Evolutionary conservation across 2,797 vertebrate species (phyloP), one percentile per base, ranked within the genome.

Genomic region (Aythya fuligula): DNA sequence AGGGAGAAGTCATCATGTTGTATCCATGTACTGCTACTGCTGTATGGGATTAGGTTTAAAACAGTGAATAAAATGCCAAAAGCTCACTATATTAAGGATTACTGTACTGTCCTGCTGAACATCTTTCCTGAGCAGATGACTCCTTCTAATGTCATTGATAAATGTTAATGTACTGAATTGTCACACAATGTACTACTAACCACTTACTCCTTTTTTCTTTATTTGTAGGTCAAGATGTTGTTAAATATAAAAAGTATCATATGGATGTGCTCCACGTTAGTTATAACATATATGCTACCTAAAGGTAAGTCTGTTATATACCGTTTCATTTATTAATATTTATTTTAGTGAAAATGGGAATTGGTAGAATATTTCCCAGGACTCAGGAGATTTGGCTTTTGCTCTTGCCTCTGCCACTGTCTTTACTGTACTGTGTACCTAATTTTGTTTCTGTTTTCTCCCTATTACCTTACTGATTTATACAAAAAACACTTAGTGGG

Each of bases 191-290:
- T 71, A 89, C 36, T 80, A 66, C 53, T 97, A 89, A 97, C 54
- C 13, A 14, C 18, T 61, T 61, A 8, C 25, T 89, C 45, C 10
- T 82, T 88, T 96, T 90, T 95, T 95, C 83, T 93, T 97, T 96
- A 34, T 97, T 96, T 98, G 94, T 98, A 99, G 97, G 96, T 96
- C 97, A 98, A 99, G 98, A 99, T 99, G 99, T 96, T 98, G 97
- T 97, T 98, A 97, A 98, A 98, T 97, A 98, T 99, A 97, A 99
- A 98, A 96, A 98, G 98, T 90, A 97, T 99, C 97, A 98, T 99
- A 96, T 99, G 99, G 99, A 98, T 99, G 91, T 98, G 92, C 93
- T 99, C 97, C 90, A 97, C 98, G 1, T 98, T 98, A 93, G 97
- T 98, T 96, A 96, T 98, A 97, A 98, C 97, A 47, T 90, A 96